Evolutionary conservation across 2,797 vertebrate genomes (phyloP), one percentile per base, ranked within the genome.

Genomic region (Labroides dimidiatus): DNA sequence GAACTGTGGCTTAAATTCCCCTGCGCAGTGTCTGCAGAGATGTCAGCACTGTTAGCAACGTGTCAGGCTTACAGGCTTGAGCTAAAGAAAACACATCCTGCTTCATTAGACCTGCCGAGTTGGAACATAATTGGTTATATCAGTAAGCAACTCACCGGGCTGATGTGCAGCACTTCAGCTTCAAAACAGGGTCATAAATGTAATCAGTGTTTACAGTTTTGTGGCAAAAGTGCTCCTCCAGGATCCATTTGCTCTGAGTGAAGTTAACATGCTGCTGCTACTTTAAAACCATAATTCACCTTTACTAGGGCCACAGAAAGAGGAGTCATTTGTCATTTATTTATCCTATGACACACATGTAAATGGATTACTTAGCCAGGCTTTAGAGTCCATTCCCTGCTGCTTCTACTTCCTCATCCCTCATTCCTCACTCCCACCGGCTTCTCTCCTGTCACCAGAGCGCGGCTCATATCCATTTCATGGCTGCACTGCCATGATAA

Each of bases 401-500:
- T 68, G 64, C 57, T 52, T 37, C 69, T 52, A 2, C 71, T 74
- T 58, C 55, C 62, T 61, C 52, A 63, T 65, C 55, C 52, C 37
- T 81, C 81, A 81, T 86, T 78, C 68, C 64, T 77, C 72, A 49
- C 87, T 81, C 72, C 74, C 64, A 73, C 77, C 10, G 50, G 84
- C 76, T 80, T 72, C 72, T 53, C 78, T 80, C 67, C 85, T 87
- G 84, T 91, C 87, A 81, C 84, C 78, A 66, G 74, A 77, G 78
- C 74, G 64, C 79, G 66, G 75, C 89, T 90, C 81, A 74, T 92
- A 94, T 93, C 92, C 91, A 93, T 93, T 93, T 93, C 92, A 83
- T 19, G 77, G 80, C 85, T 84, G 84, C 80, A 74, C 89, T 76
- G 79, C 85, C 30, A 77, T 92, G 93, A 94, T 93, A 91, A 93